Base-by-base conservation (phyloP, 2,888 invertebrate genomes). In the Amorpha juglandis region DNA sequence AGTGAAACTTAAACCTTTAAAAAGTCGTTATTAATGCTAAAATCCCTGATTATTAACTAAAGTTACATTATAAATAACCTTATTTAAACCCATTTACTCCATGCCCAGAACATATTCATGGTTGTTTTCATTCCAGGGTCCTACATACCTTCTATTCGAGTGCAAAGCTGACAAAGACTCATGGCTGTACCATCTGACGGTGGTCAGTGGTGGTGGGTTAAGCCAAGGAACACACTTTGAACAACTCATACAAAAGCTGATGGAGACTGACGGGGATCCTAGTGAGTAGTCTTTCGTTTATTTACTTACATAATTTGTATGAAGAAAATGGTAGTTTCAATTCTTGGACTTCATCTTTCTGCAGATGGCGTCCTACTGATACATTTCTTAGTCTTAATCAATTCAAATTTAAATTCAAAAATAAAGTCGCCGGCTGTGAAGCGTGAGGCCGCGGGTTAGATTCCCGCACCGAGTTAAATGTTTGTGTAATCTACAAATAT, bases 181-280 rank as follows among this genome's bases (percentile, higher is more conserved):
- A 71, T 97, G 97, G 97, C 82, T 97, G 67, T 97, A 97, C 81
- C 97, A 97, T 79, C 87, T 97, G 70, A 98, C 98, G 0, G 97
- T 99, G 12, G 99, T 99, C 0, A 98, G 98, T 66, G 98, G 98
- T 4, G 98, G 98, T 6, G 97, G 98, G 0, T 96, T 97, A 6
- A 97, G 96, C 81, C 97, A 96, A 52, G 99, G 99, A 63, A 99
- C 99, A 0, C 98, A 98, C 84, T 99, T 98, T 86, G 99, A 99
- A 84, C 98, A 99, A 83, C 94, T 99, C 16, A 96, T 99, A 53
- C 98, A 99, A 87, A 98, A 98, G 87, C 94, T 99, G 45, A 98
- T 99, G 98, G 98, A 98, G 88, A 97, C 97, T 50, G 98, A 98
- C 79, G 98, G 98, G 0, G 98, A 98, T 92, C 96, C 98, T 14